Conservation (phyloP, 2,888 invertebrate genomes). For the Oligia strigilis region DNA sequence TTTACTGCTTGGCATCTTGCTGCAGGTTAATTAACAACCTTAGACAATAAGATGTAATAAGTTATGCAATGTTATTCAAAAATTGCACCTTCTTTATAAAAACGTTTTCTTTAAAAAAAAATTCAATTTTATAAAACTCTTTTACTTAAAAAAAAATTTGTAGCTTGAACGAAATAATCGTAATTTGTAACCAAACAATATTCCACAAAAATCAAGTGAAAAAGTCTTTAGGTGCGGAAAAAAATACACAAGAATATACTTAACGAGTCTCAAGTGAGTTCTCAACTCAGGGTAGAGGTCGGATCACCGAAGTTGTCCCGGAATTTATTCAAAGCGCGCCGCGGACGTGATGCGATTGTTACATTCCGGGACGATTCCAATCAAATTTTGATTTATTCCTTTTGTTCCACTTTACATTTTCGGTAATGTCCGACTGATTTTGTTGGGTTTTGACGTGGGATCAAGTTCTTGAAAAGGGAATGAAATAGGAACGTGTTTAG, state of each 20-base stretch:
- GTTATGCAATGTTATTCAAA: background rate
- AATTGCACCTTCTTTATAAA: too few relatives aligned
- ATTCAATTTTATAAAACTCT: too few relatives aligned
- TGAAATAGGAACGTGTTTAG: constrained; percentile 25
- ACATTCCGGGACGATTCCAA: constrained; percentile 78
- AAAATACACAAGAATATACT: background rate
- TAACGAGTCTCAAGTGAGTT: constrained; percentile 46
- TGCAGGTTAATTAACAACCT: background rate
- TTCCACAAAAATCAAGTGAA: background rate
- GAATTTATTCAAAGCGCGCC: constrained; percentile 82
- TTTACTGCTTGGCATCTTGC: background rate
- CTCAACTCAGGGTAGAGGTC: constrained; percentile 50
- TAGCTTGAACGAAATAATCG: background rate
- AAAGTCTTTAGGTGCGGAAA: background rate
- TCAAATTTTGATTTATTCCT: constrained; percentile 83
- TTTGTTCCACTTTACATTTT: constrained; percentile 75
- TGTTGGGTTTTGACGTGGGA: constrained; percentile 66
- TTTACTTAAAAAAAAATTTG: background rate
- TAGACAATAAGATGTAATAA: background rate
- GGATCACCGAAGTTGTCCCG: constrained; percentile 72
- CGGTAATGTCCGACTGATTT: constrained; percentile 70
- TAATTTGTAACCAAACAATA: background rate
- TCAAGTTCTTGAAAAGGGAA: constrained; percentile 47
- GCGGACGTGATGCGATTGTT: constrained; percentile 81
- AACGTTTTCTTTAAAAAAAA: too few relatives aligned